Conservation (phyloP, 2,797 vertebrate genomes). For the Microtus obscurus region DNA sequence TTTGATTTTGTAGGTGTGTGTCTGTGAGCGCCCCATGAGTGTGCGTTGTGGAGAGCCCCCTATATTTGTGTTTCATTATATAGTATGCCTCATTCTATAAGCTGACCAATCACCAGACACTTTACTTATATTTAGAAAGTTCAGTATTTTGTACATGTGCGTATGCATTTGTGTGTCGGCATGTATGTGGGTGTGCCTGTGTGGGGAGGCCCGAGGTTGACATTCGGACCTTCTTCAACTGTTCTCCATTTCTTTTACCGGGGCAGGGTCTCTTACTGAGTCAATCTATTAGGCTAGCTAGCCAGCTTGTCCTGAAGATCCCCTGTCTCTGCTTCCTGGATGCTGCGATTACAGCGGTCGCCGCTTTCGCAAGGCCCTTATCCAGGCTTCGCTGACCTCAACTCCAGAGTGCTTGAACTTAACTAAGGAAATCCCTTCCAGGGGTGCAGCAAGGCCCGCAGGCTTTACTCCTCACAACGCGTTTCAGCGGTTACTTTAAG, state of each 20-base stretch:
- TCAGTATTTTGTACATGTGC: not conserved
- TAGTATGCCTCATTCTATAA: not conserved
- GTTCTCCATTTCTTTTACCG: too few species aligned
- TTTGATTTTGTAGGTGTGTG: not conserved
- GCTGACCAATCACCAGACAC: not conserved
- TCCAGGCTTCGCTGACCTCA: not conserved
- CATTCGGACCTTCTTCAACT: not conserved
- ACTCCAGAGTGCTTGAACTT: not conserved
- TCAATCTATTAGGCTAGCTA: too few species aligned
- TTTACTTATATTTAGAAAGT: not conserved
- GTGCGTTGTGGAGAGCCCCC: too few species aligned
- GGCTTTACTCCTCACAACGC: not conserved
- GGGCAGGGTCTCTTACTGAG: not conserved
- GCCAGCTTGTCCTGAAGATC: not conserved
- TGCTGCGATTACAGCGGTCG: not conserved
- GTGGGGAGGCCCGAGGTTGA: not conserved
- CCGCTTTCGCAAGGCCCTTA: too few species aligned
- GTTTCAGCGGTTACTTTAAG: not conserved
- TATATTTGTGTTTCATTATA: not conserved
- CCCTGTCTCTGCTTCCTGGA: too few species aligned
- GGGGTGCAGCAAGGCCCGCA: not conserved
- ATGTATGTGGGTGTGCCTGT: not conserved
- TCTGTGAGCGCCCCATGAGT: not conserved
- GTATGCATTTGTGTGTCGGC: not conserved
- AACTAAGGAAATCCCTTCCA: not conserved